Evolutionary conservation across 2,113 vertebrate species (phyloP).

Genomic region (Planiliza haematocheilus): DNA sequence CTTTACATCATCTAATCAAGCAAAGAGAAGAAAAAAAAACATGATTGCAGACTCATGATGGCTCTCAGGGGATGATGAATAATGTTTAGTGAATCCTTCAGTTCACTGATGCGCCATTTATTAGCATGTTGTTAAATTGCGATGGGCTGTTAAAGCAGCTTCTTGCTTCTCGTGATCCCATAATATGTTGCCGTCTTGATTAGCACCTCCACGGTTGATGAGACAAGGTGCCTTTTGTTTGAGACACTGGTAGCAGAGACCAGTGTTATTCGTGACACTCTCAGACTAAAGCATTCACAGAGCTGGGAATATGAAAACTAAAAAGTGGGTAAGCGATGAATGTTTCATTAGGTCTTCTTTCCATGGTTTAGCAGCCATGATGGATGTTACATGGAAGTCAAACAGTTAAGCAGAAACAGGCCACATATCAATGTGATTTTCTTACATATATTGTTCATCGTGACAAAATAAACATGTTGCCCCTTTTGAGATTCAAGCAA

Average conservation of each 20-base stretch:
- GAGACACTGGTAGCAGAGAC: neutral
- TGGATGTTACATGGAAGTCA: no score
- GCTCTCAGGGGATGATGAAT: slow-evolving; percentile 58
- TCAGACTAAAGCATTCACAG: no score
- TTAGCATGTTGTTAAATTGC: slow-evolving; percentile 30
- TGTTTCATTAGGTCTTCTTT: no score
- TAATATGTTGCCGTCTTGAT: slow-evolving; percentile 4
- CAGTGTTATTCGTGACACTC: no score
- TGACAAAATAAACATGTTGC: no score
- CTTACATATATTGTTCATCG: no score
- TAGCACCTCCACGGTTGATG: slow-evolving; percentile 5
- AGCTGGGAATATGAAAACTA: no score
- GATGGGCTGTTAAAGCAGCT: slow-evolving; percentile 35
- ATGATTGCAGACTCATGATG: slow-evolving; percentile 41
- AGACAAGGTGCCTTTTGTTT: slow-evolving; percentile 3
- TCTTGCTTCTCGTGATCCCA: neutral
- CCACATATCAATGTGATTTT: no score
- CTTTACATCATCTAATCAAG: slow-evolving; percentile 62
- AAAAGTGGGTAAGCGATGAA: no score
- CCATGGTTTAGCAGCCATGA: no score
- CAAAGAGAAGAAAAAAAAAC: slow-evolving; percentile 9
- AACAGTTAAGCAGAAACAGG: no score
- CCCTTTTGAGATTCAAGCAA: no score
- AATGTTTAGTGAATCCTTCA: slow-evolving; percentile 51
- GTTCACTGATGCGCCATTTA: slow-evolving; percentile 37